A percentile compares a stretch with the other conserved stretches of the same genome.
Evolutionary conservation across 2,113 vertebrate species (phyloP).

Genomic region (Riparia riparia): DNA sequence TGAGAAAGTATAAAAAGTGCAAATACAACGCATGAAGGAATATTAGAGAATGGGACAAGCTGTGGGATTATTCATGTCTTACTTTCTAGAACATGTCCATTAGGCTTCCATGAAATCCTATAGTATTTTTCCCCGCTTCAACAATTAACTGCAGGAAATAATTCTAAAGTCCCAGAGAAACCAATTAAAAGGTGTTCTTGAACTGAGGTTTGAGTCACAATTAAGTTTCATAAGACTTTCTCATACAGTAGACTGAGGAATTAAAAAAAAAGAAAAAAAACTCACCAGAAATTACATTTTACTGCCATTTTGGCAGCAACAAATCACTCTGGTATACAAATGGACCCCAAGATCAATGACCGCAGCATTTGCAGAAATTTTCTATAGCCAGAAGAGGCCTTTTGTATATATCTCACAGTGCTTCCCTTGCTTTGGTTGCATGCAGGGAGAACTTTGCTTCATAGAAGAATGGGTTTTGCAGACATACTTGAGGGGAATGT

Average conservation of each 20-base stretch:
- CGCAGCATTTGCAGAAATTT: neutral
- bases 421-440: neutral
- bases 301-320: neutral
- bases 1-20: neutral
- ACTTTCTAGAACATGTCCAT: neutral
- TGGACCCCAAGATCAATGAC: neutral
- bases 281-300: neutral
- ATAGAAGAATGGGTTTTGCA: neutral
- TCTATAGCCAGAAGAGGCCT: neutral
- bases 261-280: neutral
- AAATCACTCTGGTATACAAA: neutral
- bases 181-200: slow-evolving; percentile 51
- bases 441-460: neutral
- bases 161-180: slow-evolving; percentile 59
- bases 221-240: neutral
- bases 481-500: neutral
- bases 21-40: neutral
- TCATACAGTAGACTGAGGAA: neutral
- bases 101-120: neutral
- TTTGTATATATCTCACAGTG: rapidly evolving
- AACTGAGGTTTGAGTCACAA: neutral
- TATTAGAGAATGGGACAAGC: neutral
- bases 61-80: neutral
- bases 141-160: slow-evolving; percentile 27
- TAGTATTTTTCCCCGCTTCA: neutral